These are phyloP conservation scores for Scartelaos histophorus DNA, from an alignment of 2,113 vertebrate species.

Conservation along the genomic window DNA sequence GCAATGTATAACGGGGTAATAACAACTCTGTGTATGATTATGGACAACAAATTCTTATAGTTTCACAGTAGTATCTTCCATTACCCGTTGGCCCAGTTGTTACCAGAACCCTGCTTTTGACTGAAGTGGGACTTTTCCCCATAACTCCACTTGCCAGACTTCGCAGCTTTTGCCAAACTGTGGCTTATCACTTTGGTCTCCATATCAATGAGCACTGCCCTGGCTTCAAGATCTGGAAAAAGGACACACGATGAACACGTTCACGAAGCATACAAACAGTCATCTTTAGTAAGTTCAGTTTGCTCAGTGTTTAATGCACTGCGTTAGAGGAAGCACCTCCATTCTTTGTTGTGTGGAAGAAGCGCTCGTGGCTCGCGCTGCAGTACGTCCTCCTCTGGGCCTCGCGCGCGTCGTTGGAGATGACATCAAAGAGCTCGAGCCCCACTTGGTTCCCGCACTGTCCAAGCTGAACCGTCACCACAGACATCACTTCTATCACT, in stretches of 20 bases:
- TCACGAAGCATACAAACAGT: neutral
- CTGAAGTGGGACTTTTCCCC: constrained; percentile 80
- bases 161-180: constrained; percentile 77
- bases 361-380: constrained; percentile 80
- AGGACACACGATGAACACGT: neutral
- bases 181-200: constrained; percentile 94
- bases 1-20: too few relatives aligned
- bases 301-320: neutral
- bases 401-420: constrained; percentile 76
- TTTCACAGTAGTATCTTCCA: neutral
- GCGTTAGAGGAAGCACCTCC: constrained; percentile 71
- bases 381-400: constrained; percentile 76
- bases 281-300: neutral
- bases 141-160: constrained; percentile 86
- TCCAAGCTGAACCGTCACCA: constrained; percentile 90
- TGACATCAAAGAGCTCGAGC: constrained; percentile 81
- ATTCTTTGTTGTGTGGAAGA: constrained; percentile 79
- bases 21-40: too few relatives aligned
- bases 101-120: constrained; percentile 95
- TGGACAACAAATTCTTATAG: too few relatives aligned
- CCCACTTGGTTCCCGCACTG: constrained; percentile 97
- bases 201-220: constrained; percentile 94
- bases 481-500: constrained; percentile 79
- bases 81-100: constrained; percentile 98
- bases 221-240: constrained; percentile 77